Base-by-base conservation (phyloP, 2,888 invertebrate genomes). In the Hypena proboscidalis region DNA sequence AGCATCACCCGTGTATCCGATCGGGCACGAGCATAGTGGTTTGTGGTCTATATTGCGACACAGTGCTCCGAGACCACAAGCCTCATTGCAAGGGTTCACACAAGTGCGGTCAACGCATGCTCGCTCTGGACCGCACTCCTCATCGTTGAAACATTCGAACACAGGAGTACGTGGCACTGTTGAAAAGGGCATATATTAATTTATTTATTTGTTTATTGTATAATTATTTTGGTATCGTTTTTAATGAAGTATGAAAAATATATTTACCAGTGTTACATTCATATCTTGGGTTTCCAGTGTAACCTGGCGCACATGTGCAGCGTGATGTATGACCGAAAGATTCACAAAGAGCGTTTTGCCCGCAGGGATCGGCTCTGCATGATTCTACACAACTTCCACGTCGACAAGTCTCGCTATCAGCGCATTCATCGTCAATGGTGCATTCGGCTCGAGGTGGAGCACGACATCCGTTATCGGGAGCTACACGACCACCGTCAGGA, bases 21-120 rank as follows among this genome's bases (percentile, higher is more conserved):
- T 88, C 7, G 97, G 97, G 77, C 97, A 98, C 53, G 94, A 93
- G 77, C 97, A 98, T 22, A 94, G 85, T 0, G 97, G 93, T 70
- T 92, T 90, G 67, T 97, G 96, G 52, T 94, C 91, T 65, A 95
- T 93, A 2, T 95, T 95, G 52, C 96, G 94, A 71, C 97, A 98
- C 69, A 96, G 93, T n/a, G 97, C 95, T 33, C 95, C 95, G 27
- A 90, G 80, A 23, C 95, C 96, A 77, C 98, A 98, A 8, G 95
- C 93, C 58, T 94, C 93, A 7, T 88, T 74, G 67, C 97, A 97
- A 2, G 97, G 97, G 81, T 96, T 96, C 0, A 94, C 89, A 69
- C 97, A 97, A 14, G 90, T 84, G 55, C 95, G 94, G 66, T 96
- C 95, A 35, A 93, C 90, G 71, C 98, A 98, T 6, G 93, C 93